Base-by-base conservation (phyloP, 2,797 vertebrate genomes). In the Phoebastria nigripes region DNA sequence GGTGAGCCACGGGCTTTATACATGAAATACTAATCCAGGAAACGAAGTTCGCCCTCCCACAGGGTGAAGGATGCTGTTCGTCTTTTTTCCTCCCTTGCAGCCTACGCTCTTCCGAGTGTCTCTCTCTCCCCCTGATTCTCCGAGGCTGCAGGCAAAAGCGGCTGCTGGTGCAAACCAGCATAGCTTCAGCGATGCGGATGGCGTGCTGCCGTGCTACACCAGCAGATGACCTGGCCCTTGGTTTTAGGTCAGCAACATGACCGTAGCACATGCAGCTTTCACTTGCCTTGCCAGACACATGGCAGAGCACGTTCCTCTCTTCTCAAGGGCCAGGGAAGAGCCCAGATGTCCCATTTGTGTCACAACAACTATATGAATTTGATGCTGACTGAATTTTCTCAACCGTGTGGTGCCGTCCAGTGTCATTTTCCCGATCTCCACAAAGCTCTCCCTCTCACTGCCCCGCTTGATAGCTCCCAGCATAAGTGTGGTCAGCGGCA, bases 241-340 rank as follows among this genome's bases (percentile, higher is more conserved):
- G 20, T 25, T 63, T 72, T 65, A 46, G 21, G 67, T 17, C 61
- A 81, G 54, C 16, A 61, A 10, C 26, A 15, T 18, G 35, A 39
- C 25, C 41, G 19, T 13, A 77, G 59, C 18, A 35, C 3, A 4
- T 13, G 18, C 5, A 8, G 25, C 11, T 78, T 89, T 87, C 15
- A 1, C 11, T 59, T 78, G 76, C 80, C 58, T 87, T 63, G 35
- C 21, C 3, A 3, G 37, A 29, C 7, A 12, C 0, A 1, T 2
- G 0, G 7, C 71, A 72, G n/a, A 71, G 15, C 3, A 6, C 0
- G 0, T 47, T 79, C 13, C 3, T 58, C 21, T 52, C 33, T 49
- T 71, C 55, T 67, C 49, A 72, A 54, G 22, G 16, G 22, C 16
- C 26, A 47, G 35, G 24, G 21, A 94, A 80, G 29, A 72, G 6